Percentiles rank a stretch among this genome's conserved stretches.
phyloP scores from a whole-genome alignment of 2,113 vertebrate species.

The Caranx ignobilis region DNA sequence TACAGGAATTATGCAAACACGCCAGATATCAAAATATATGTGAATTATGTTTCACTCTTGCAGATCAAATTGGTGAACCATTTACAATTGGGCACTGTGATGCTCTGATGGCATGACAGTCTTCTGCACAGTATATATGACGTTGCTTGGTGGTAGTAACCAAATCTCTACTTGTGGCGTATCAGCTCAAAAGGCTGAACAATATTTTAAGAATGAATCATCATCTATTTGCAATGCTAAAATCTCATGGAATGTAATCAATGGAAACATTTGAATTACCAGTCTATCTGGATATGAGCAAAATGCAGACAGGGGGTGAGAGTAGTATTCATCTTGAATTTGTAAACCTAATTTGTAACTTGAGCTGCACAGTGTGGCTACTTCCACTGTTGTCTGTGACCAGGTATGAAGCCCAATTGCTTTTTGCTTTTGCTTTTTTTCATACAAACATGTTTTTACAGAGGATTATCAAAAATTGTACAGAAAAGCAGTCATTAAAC shows the following conservation, averaged over 20 bases:
- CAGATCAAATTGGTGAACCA: constrained; percentile 35
- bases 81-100: constrained; percentile 52
- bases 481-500: neutral
- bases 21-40: constrained; percentile 67
- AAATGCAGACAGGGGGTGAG: constrained; percentile 60
- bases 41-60: constrained; percentile 58
- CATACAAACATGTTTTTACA: neutral
- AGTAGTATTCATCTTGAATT: constrained; percentile 25
- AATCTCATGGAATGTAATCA: constrained; percentile 82
- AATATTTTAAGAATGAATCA: constrained; percentile 45
- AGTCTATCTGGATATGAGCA: constrained; percentile 83
- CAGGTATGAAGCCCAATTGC: neutral
- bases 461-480: neutral
- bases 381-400: neutral
- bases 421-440: neutral
- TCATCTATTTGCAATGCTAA: constrained; percentile 25
- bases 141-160: constrained; percentile 41
- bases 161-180: constrained; percentile 15
- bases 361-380: neutral
- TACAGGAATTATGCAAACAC: constrained; percentile 62
- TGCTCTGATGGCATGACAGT: constrained; percentile 18
- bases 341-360: neutral
- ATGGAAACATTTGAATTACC: constrained; percentile 76
- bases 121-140: constrained; percentile 33
- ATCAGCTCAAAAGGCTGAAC: constrained; percentile 27